These are phyloP conservation scores for Carabus problematicus DNA, from an alignment of 2,888 invertebrate genomes.

Conservation along the genomic window DNA sequence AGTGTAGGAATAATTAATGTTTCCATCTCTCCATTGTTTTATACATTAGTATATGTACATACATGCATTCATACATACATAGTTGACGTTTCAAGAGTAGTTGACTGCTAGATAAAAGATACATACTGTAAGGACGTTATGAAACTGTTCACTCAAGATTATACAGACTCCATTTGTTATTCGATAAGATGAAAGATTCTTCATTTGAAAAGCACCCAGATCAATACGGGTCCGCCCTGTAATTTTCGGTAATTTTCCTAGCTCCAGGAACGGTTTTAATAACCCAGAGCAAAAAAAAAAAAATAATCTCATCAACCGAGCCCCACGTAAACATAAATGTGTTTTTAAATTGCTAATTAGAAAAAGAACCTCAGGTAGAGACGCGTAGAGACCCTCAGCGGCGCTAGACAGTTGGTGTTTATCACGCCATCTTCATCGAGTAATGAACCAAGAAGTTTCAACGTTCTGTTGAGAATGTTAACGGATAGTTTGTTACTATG, in stretches of 20 bases:
- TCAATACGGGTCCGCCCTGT: constrained; percentile 1
- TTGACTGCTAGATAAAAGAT: too few species aligned
- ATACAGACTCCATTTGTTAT: too few species aligned
- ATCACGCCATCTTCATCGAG: constrained; percentile 8
- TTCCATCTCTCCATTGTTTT: constrained; percentile 1
- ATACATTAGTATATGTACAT: not conserved
- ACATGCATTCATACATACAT: not conserved
- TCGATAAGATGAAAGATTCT: too few species aligned
- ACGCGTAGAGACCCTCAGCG: not conserved
- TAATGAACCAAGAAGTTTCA: too few species aligned
- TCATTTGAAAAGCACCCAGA: too few species aligned
- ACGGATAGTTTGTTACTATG: too few species aligned
- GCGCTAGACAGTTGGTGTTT: not conserved
- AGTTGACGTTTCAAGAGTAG: too few species aligned
- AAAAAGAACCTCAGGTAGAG: constrained; percentile 20
- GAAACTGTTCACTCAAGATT: too few species aligned
- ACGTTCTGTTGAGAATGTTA: too few species aligned
- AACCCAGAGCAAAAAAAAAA: not conserved
- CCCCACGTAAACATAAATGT: constrained; percentile 27
- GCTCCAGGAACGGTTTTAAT: not conserved
- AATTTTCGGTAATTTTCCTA: constrained; percentile 8
- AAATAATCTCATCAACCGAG: constrained; percentile 30
- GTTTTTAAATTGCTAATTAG: constrained; percentile 41
- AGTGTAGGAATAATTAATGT: constrained; percentile 3
- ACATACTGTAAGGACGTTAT: too few species aligned